These are phyloP conservation scores for Lagodon rhomboides DNA, from an alignment of 2,797 vertebrate genomes.

Conservation along the genomic window DNA sequence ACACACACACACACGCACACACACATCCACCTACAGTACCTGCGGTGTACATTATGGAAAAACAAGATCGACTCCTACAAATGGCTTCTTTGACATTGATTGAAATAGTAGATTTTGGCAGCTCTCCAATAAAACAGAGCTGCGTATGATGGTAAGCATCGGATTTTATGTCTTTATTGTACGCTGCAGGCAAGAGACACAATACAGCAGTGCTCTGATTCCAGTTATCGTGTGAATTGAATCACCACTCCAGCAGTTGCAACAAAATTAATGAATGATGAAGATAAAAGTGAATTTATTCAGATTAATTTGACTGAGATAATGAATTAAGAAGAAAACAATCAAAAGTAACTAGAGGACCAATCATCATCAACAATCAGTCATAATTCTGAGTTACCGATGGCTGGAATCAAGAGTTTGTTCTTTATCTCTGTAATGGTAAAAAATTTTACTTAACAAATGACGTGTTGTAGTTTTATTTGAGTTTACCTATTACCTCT, in stretches of 20 bases:
- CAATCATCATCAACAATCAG: too few relatives aligned
- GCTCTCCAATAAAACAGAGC: slow-evolving; percentile 6
- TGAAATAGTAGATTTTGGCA: slow-evolving; percentile 14
- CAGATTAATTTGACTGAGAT: background rate
- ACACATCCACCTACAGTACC: slow-evolving; percentile 32
- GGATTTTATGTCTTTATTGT: background rate
- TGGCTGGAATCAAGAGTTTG: slow-evolving; percentile 3
- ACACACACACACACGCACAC: slow-evolving; percentile 24
- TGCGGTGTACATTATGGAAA: slow-evolving; percentile 7
- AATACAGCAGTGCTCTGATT: slow-evolving; percentile 1
- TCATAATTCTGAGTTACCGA: background rate
- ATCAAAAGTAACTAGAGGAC: background rate
- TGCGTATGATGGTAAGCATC: background rate
- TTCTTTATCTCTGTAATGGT: background rate
- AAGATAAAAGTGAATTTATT: background rate
- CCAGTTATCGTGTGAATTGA: background rate
- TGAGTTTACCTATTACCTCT: background rate
- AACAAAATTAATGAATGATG: slow-evolving; percentile 6
- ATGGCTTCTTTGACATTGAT: slow-evolving; percentile 6
- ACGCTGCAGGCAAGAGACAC: background rate
- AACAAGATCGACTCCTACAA: slow-evolving; percentile 11
- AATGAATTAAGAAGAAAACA: background rate
- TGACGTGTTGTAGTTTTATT: background rate
- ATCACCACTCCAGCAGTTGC: background rate
- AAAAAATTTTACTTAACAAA: background rate